These are phyloP conservation scores for Drosophila recens DNA, from an alignment of 2,888 invertebrate genomes.

Conservation along the genomic window DNA sequence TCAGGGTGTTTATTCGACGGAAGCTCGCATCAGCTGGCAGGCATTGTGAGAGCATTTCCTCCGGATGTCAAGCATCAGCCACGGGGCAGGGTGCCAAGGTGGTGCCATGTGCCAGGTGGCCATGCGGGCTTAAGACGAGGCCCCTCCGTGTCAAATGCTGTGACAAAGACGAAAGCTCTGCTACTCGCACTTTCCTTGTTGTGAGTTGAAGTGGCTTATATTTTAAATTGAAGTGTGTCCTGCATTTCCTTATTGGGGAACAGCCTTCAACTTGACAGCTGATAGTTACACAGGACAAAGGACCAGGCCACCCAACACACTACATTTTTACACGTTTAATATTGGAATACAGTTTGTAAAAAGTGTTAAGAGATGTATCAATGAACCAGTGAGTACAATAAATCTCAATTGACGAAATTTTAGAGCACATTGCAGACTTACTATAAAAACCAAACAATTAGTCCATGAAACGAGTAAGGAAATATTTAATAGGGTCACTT, in stretches of 20 bases:
- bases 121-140: slow-evolving; percentile 9
- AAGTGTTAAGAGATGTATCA: no score
- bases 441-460: no score
- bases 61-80: slow-evolving; percentile 46
- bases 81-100: neutral
- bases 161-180: slow-evolving; percentile 67
- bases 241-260: slow-evolving; percentile 29
- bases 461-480: no score
- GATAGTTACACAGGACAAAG: slow-evolving; percentile 1
- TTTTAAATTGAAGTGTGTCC: slow-evolving; percentile 57
- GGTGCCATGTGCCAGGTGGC: neutral
- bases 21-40: slow-evolving; percentile 69
- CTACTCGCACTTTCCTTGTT: slow-evolving; percentile 9
- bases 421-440: neutral
- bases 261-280: slow-evolving; percentile 10
- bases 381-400: neutral
- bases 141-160: slow-evolving; percentile 62
- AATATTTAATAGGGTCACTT: no score
- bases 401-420: neutral
- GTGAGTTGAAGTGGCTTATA: slow-evolving; percentile 49
- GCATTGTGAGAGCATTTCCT: slow-evolving; percentile 63
- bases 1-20: slow-evolving; percentile 44
- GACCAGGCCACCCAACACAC: neutral
- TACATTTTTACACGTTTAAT: slow-evolving; percentile 1
- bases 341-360: slow-evolving; percentile 7